phyloP scores from a whole-genome alignment of 2,888 invertebrate species.

The Bombylius discolor region DNA sequence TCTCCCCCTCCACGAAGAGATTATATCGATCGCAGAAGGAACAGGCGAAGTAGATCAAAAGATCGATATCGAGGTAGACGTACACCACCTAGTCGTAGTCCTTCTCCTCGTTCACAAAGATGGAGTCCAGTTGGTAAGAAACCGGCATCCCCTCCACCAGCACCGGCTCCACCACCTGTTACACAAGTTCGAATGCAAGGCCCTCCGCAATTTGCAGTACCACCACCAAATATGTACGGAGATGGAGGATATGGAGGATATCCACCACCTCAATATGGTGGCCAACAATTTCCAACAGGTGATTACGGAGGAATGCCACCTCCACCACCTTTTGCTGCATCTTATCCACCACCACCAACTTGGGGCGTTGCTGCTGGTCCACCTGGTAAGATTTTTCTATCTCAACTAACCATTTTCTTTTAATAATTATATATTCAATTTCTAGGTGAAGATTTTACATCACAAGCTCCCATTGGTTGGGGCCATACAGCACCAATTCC shows the following conservation, averaged over 20 bases:
- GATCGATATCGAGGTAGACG: constrained; percentile 22
- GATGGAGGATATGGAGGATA: constrained; percentile 1
- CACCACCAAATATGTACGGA: neutral
- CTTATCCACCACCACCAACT: constrained; percentile 26
- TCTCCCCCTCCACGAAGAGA: constrained; percentile 21
- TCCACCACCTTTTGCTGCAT: constrained; percentile 21
- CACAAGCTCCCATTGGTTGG: constrained; percentile 6
- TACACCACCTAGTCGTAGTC: constrained; percentile 22
- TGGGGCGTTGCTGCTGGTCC: constrained; percentile 23
- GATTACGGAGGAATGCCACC: constrained; percentile 8
- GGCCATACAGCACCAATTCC: constrained; percentile 8
- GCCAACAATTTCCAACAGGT: constrained; percentile 19
- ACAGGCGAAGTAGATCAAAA: constrained; percentile 15
- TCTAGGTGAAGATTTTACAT: constrained; percentile 8
- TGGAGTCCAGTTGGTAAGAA: constrained; percentile 16
- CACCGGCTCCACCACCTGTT: constrained; percentile 14
- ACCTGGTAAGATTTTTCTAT: neutral
- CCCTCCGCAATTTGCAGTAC: constrained; percentile 10
- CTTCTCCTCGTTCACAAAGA: constrained; percentile 24
- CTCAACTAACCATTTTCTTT: neutral
- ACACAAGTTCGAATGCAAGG: constrained; percentile 8
- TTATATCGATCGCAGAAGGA: constrained; percentile 17
- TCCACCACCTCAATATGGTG: constrained; percentile 18
- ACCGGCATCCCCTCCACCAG: constrained; percentile 18
- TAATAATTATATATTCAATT: neutral